phyloP scores from a whole-genome alignment of 1,140 invertebrate genomes.

The Lutraria rhynchaena region DNA sequence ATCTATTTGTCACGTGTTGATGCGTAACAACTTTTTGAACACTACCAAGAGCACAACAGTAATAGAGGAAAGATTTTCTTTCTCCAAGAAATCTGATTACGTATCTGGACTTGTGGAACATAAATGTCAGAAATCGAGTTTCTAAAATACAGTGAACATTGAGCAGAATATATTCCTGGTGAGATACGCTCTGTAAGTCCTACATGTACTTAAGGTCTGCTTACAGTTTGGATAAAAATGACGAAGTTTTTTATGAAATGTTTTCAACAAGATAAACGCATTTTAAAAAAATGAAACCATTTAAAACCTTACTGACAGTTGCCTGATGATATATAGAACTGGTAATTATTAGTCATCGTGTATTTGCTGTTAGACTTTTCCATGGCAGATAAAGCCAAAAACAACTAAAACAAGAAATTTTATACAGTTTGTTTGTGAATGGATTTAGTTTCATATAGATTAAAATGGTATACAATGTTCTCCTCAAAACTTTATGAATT shows the following conservation, averaged over 20 bases:
- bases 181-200: slow-evolving; percentile 15
- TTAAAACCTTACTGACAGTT: too few relatives aligned
- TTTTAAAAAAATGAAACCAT: slow-evolving; percentile 6
- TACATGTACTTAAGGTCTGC: slow-evolving; percentile 3
- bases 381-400: too few relatives aligned
- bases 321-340: neutral
- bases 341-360: neutral
- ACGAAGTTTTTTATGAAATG: slow-evolving; percentile 5
- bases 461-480: too few relatives aligned
- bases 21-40: too few relatives aligned
- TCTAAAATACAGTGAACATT: slow-evolving; percentile 42
- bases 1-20: too few relatives aligned
- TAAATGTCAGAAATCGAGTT: slow-evolving; percentile 48
- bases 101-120: slow-evolving; percentile 46
- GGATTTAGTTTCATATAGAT: too few relatives aligned
- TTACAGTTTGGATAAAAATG: neutral
- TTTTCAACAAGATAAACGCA: slow-evolving; percentile 23
- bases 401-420: too few relatives aligned
- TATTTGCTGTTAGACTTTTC: too few relatives aligned
- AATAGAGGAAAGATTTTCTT: slow-evolving; percentile 42
- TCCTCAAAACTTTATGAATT: too few relatives aligned
- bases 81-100: slow-evolving; percentile 48
- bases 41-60: neutral
- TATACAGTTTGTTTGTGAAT: too few relatives aligned
- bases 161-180: slow-evolving; percentile 27